Conservation (phyloP, 1,140 invertebrate species). For the Drosophila prosaltans region DNA sequence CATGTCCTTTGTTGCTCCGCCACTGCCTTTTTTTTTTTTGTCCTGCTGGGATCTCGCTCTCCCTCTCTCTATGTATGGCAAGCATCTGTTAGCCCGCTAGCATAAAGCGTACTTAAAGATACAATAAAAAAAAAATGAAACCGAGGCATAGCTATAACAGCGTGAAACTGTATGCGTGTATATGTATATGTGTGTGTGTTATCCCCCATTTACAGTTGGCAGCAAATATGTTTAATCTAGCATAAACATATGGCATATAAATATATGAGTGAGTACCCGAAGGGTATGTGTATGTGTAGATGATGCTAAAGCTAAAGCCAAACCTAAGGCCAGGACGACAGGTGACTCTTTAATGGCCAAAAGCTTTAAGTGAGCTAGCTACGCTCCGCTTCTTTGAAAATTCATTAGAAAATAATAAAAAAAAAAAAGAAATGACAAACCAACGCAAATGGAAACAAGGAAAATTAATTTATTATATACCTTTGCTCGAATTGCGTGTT, state of each 20-base stretch:
- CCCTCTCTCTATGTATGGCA: conserved; percentile 6
- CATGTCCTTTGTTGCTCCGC: conserved; percentile 7
- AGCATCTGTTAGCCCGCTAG: conserved; percentile 50
- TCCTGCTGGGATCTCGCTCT: conserved; percentile 38
- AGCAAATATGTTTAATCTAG: conserved; percentile 71
- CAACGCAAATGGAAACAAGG: not conserved
- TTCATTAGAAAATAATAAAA: conserved; percentile 7
- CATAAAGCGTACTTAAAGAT: conserved; percentile 58
- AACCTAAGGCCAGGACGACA: not conserved
- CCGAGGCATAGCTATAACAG: conserved; percentile 1
- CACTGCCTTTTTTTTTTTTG: conserved; percentile 6
- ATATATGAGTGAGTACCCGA: conserved; percentile 38
- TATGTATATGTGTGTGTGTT: conserved; percentile 36
- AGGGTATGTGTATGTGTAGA: conserved; percentile 32
- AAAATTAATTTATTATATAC: conserved; percentile 20
- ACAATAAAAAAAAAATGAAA: conserved; percentile 45
- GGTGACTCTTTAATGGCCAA: not conserved
- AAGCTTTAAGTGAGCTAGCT: conserved; percentile 10
- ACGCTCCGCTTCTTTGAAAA: not conserved
- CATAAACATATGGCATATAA: conserved; percentile 62
- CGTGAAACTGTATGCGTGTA: not conserved
- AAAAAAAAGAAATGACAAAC: not conserved
- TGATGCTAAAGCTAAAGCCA: not conserved
- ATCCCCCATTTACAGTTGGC: conserved; percentile 68
- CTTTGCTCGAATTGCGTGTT: not conserved